These are phyloP conservation scores for human DNA, from an alignment of 2,113 vertebrate species.

Conservation along the genomic window GRCh38 chr3:114834001-114834500, in stretches of 20 bases:
- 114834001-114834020: background rate
- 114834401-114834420: conserved; percentile 82
- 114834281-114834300: conserved; percentile 71
- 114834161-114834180: background rate
- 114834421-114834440: conserved; percentile 83
- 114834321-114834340: conserved; percentile 50
- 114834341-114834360: conserved; percentile 58
- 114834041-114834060: background rate
- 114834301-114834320: conserved; percentile 68
- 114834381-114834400: conserved; percentile 73
- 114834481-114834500: conserved; percentile 82
- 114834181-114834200: conserved; percentile 5
- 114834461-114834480: conserved; percentile 83
- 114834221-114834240: background rate
- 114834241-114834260: conserved; percentile 49
- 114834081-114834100: background rate
- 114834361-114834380: conserved; percentile 79
- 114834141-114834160: background rate
- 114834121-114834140: background rate
- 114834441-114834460: conserved; percentile 75
- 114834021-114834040: background rate
- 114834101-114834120: background rate
- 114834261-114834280: conserved; percentile 73
- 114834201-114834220: background rate
- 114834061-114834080: background rate